Evolutionary conservation across 64 coral and sea anemone species (phyloP).

Genomic region (Montipora capricornis): DNA sequence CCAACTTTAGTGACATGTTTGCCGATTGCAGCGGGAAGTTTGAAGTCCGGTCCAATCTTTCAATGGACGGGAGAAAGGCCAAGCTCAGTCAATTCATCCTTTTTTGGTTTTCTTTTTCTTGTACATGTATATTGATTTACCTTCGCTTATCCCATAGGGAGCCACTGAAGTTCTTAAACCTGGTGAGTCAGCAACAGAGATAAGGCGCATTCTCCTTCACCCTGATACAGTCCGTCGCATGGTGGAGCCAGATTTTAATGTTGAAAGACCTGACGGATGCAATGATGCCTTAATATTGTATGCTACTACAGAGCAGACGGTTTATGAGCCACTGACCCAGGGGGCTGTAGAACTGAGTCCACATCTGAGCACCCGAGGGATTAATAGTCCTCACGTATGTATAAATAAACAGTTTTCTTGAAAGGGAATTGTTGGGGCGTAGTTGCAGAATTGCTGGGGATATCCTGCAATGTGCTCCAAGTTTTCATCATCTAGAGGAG

Average conservation of each 20-base stretch:
- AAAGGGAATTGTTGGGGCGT: no score
- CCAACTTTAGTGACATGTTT: no score
- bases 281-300: constrained; percentile 10
- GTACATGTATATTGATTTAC: no score
- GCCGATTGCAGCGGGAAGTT: no score
- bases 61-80: no score
- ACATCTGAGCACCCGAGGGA: background rate
- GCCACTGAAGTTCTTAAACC: background rate
- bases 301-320: background rate
- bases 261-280: background rate
- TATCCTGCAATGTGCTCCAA: no score
- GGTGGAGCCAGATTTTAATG: background rate
- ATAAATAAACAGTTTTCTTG: no score
- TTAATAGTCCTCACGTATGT: background rate
- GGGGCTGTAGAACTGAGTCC: background rate
- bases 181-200: background rate
- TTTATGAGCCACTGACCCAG: constrained; percentile 12
- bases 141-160: background rate
- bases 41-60: no score
- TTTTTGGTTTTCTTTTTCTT: no score
- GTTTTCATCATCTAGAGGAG: no score
- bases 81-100: no score
- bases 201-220: background rate
- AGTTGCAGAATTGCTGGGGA: no score
- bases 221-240: constrained; percentile 25